Conservation (phyloP, 2,888 invertebrate species). For the Caenorhabditis auriculariae region DNA sequence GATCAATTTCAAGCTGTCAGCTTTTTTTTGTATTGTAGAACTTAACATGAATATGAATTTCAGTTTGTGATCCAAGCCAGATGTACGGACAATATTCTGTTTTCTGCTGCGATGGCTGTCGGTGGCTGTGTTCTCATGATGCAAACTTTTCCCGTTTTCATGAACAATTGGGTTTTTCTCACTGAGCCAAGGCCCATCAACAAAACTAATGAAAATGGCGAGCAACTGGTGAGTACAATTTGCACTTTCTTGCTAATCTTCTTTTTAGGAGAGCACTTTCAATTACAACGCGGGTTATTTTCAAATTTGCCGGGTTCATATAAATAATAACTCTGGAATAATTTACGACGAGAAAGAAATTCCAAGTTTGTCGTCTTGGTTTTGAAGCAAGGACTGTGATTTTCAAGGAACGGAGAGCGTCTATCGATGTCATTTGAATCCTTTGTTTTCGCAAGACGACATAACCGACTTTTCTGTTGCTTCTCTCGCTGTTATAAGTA, state of each 20-base stretch:
- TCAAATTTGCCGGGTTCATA: constrained; percentile 54
- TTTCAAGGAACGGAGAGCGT: constrained; percentile 32
- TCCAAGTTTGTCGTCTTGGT: constrained; percentile 21
- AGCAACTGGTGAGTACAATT: constrained; percentile 40
- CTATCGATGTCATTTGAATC: constrained; percentile 53
- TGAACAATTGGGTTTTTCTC: constrained; percentile 57
- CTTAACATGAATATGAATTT: constrained; percentile 2
- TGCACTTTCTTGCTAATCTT: constrained; percentile 11
- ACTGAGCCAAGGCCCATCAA: constrained; percentile 59
- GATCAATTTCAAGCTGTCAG: background rate
- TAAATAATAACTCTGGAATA: constrained; percentile 34
- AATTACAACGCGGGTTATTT: constrained; percentile 60
- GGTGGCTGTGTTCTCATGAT: constrained; percentile 36
- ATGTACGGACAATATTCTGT: constrained; percentile 49
- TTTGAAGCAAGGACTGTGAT: background rate
- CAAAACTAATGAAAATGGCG: constrained; percentile 58
- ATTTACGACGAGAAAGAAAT: constrained; percentile 39
- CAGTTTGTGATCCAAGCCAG: constrained; percentile 46
- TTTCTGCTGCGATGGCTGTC: constrained; percentile 33
- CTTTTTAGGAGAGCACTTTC: constrained; percentile 51
- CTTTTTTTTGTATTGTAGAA: background rate
- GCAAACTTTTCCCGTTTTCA: constrained; percentile 46
- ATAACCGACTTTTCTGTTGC: constrained; percentile 57
- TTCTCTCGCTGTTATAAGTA: constrained; percentile 53
- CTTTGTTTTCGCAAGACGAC: constrained; percentile 53